Percentiles rank a stretch among this genome's conserved stretches.
Conservation (phyloP, 2,888 invertebrate species). For the Eubasilissa splendida region DNA sequence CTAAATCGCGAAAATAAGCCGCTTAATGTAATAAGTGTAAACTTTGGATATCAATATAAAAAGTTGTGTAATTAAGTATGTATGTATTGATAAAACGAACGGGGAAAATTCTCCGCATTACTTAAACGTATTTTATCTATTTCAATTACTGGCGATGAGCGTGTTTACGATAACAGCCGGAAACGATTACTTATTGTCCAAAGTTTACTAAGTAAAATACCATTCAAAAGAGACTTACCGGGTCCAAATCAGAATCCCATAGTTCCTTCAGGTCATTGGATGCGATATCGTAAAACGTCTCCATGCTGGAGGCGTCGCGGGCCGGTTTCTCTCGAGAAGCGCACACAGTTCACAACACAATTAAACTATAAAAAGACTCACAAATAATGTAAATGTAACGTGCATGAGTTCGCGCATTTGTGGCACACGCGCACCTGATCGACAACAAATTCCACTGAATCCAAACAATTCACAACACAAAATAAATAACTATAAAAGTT, state of each 20-base stretch:
- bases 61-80: no score
- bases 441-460: conserved; percentile 41
- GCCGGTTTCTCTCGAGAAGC: conserved; percentile 27
- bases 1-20: no score
- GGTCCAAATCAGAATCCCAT: conserved; percentile 88
- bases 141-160: no score
- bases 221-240: conserved; percentile 74
- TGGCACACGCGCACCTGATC: conserved; percentile 26
- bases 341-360: conserved; percentile 42
- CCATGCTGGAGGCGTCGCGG: conserved; percentile 69
- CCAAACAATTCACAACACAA: conserved; percentile 41
- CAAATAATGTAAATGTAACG: conserved; percentile 33
- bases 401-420: conserved; percentile 42
- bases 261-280: conserved; percentile 84
- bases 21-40: no score
- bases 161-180: no score
- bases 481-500: conserved; percentile 43
- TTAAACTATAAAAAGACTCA: conserved; percentile 38
- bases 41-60: no score
- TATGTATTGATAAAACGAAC: neutral
- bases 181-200: no score
- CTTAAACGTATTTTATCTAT: neutral
- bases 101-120: neutral
- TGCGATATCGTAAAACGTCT: conserved; percentile 83
- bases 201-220: no score